Evolutionary conservation across 2,888 invertebrate genomes (phyloP), one percentile per base, ranked within the genome.

Genomic region (Syritta pipiens): DNA sequence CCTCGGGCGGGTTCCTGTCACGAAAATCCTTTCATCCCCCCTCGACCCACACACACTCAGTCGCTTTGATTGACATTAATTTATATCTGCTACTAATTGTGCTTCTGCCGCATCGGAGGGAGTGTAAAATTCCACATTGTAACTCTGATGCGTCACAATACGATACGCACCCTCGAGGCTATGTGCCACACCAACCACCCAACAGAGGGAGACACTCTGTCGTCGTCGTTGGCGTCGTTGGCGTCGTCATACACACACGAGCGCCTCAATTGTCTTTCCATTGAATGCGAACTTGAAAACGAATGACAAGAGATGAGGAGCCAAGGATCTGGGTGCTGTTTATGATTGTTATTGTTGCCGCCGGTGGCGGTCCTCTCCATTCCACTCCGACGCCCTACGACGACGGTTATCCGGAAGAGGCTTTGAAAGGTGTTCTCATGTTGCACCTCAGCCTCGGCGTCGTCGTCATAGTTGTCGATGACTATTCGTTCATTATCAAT

Each of bases 401-500:
- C 1, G 19, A 28, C 24, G 63, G 14, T 67, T 48, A 57, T 62
- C 57, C 74, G 79, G 79, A 79, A 74, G 74, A 74, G 24, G 26
- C 49, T 53, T 75, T 48, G 51, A 75, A 62, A 69, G 75, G 74
- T 69, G 59, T 59, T 75, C 75, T 81, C 68, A 65, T 75, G 40
- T 75, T 81, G 63, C 75, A 75, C 46, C 53, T 67, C 42, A 65
- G 40, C 48, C 40, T 37, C 60, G 40, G 62, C 26, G 49, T 42
- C 55, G 26, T 44, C 55, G 44, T 35, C 49, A 10, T 30, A 28
- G 37, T 63, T 30, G 48, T 46, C 60, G 30, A 67, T 67, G 74
- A 74, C 67, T 71, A 68, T 79, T 74, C 74, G 67, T 74, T 79
- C 74, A 79, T 79, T 79, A 79, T 79, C 74, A 79, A 74, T 79